Evolutionary conservation across 2,113 vertebrate genomes (phyloP), one percentile per base, ranked within the genome.

Genomic region (Sinocyclocheilus grahami): DNA sequence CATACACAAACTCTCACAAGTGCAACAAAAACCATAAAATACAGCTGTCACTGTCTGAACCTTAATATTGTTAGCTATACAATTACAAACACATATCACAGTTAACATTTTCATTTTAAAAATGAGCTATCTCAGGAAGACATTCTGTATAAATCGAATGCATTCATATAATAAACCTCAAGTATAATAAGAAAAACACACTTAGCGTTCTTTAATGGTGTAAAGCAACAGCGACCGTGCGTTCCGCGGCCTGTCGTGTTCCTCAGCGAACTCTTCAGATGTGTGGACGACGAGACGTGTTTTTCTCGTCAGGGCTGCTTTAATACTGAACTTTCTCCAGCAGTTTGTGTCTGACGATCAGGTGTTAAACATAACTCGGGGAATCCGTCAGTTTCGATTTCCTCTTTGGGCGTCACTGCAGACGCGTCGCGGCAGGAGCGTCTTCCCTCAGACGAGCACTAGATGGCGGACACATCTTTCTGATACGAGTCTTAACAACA

Each of bases 351-450:
- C 4, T 22, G 10, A 6, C 4, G n/a, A 39, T 67, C 53, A 22
- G 5, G 8, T 16, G 69, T 33, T 22, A 11, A 14, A 76, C 9
- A 27, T 24, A 93, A 93, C 85, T 83, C 46, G 27, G 91, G 92
- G 93, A 94, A 92, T 85, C 79, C 90, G 6, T 91, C 39, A 74
- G 90, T 95, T 95, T 95, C 94, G 94, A 48, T 48, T 48, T 48
- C 46, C 46, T 11, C 27, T 27, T 27, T 27, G 27, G 27, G 27
- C 27, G 11, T 12, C 46, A 3, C 46, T 48, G 11, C 46, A n/a
- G n/a, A n/a, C n/a, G 27, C 27, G 11, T 12, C 46, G 11, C 46
- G 12, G 11, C 46, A 39, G 0, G 9, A 10, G 42, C 11, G 0
- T 48, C 10, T 48, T 48, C 0, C 11, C 46, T 11, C 3, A 12